phyloP scores from a whole-genome alignment of 2,888 invertebrate species.

The Lepetodrilus schrolli region DNA sequence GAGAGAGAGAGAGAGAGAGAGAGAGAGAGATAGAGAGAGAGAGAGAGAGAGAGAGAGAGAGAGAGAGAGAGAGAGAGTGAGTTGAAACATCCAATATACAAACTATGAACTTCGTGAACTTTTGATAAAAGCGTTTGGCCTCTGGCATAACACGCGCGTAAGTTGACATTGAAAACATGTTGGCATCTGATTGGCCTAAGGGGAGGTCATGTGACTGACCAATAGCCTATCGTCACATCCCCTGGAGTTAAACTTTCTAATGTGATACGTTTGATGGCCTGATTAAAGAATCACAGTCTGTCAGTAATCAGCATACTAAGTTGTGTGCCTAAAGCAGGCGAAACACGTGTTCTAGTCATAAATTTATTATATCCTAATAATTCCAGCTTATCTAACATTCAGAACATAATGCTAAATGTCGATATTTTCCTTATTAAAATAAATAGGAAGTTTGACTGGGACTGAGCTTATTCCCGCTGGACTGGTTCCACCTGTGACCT shows the following conservation, averaged over 20 bases:
- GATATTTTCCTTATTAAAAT: no score
- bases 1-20: neutral
- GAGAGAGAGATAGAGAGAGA: no score
- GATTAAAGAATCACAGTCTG: neutral
- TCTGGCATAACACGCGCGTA: neutral
- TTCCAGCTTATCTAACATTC: no score
- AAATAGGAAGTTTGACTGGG: neutral
- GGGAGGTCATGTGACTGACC: constrained; percentile 13
- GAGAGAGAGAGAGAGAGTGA: neutral
- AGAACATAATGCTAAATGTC: no score
- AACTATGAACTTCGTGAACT: no score
- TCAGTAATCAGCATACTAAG: neutral
- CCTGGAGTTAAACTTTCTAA: neutral
- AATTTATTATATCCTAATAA: no score
- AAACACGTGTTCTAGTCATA: no score
- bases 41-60: neutral
- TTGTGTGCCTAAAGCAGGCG: no score
- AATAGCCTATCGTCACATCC: neutral
- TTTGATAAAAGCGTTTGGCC: neutral
- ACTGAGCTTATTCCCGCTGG: neutral
- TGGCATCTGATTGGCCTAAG: neutral
- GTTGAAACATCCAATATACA: neutral
- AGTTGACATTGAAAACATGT: constrained; percentile 16
- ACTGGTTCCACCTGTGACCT: constrained; percentile 24
- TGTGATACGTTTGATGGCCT: neutral